Percentiles rank a stretch among this genome's conserved stretches.
Evolutionary conservation across 1,140 invertebrate species (phyloP).

Genomic region (Drosophila orena): DNA sequence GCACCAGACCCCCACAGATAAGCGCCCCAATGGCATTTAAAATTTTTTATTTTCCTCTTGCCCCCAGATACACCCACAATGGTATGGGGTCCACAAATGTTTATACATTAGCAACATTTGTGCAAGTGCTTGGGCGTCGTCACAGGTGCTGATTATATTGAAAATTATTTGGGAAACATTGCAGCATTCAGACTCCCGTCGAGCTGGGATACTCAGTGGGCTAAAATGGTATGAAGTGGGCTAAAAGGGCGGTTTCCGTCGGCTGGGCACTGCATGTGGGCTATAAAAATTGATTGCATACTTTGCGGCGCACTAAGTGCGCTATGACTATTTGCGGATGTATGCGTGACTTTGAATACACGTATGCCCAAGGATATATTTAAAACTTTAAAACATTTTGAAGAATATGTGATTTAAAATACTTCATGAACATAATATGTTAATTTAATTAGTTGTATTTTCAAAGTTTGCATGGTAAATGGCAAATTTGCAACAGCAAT

Average conservation of each 20-base stretch:
- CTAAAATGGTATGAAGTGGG: not conserved
- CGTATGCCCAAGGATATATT: not conserved
- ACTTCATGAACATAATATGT: too few species aligned
- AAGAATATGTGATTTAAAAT: not conserved
- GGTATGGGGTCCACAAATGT: conserved; percentile 57
- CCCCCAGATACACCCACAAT: conserved; percentile 21
- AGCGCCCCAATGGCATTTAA: conserved; percentile 41
- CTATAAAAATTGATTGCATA: conserved; percentile 78
- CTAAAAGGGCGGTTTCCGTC: not conserved
- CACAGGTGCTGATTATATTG: conserved; percentile 81
- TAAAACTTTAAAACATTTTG: not conserved
- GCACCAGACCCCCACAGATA: conserved; percentile 7
- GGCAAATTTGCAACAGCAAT: too few species aligned
- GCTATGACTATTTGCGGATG: conserved; percentile 20
- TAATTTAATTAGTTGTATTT: not conserved
- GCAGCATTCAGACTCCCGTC: conserved; percentile 37
- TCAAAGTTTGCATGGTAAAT: not conserved
- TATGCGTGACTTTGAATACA: not conserved
- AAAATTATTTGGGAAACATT: conserved; percentile 80
- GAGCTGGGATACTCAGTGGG: conserved; percentile 10
- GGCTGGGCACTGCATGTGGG: conserved; percentile 56
- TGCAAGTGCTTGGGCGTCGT: conserved; percentile 50
- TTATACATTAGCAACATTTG: conserved; percentile 81
- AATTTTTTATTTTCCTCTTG: conserved; percentile 48
- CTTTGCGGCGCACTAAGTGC: conserved; percentile 68